Conservation (phyloP, 2,113 vertebrate genomes). For the Pseudopodoces humilis region DNA sequence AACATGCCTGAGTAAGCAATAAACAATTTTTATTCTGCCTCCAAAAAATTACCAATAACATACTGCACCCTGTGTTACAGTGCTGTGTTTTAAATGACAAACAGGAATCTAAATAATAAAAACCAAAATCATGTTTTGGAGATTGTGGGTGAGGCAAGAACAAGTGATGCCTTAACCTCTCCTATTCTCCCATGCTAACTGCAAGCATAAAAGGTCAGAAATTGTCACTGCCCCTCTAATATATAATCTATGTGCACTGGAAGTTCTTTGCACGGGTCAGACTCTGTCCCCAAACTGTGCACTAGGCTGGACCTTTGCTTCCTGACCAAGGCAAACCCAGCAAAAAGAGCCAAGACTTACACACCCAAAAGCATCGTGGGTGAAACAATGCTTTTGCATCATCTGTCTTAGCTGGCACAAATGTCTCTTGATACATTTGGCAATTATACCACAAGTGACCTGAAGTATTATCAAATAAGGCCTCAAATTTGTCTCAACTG, state of each 20-base stretch:
- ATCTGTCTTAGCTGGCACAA: background rate
- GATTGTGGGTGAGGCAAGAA: background rate
- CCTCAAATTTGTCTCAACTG: background rate
- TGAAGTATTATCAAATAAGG: background rate
- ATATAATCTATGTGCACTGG: fast-evolving
- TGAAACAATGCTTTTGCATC: background rate
- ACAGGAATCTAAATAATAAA: background rate
- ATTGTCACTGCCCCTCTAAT: background rate
- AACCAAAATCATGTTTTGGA: background rate
- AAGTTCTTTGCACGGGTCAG: background rate
- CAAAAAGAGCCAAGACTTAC: background rate
- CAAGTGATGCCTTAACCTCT: background rate
- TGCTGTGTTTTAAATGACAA: background rate
- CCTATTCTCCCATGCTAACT: background rate
- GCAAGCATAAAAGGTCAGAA: background rate
- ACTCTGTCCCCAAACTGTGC: background rate
- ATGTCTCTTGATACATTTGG: background rate
- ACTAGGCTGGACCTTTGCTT: background rate
- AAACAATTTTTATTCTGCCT: background rate
- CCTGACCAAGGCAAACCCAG: background rate
- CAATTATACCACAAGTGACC: background rate
- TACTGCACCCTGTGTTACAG: background rate
- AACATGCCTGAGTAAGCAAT: background rate
- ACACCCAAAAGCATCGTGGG: background rate
- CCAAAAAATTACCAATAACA: background rate